Evolutionary conservation across 1,140 invertebrate species (phyloP).

Genomic region (Drosophila parvula): DNA sequence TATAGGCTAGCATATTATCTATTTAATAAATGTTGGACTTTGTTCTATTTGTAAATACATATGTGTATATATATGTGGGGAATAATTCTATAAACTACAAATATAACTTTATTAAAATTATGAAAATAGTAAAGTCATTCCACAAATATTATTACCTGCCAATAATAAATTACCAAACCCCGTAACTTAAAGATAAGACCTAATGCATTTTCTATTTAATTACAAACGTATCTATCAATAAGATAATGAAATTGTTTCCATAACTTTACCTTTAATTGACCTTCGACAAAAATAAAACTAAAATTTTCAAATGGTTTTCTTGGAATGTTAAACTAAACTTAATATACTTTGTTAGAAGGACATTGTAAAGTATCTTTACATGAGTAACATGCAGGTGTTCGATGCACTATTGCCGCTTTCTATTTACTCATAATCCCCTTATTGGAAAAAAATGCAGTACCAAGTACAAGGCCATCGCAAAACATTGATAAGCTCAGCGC

Average conservation of each 20-base stretch:
- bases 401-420: background rate
- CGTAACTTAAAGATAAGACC: background rate
- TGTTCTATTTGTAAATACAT: too few species aligned
- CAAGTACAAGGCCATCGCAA: constrained; percentile 48
- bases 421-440: constrained; percentile 23
- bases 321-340: background rate
- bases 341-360: background rate
- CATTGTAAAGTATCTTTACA: background rate
- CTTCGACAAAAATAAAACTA: background rate
- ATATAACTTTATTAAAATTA: too few species aligned
- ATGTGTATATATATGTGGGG: too few species aligned
- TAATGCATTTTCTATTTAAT: constrained; percentile 10
- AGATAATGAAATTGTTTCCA: constrained; percentile 12
- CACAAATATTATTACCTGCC: background rate
- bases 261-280: background rate
- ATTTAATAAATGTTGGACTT: background rate
- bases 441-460: constrained; percentile 35
- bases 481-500: constrained; percentile 21
- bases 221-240: constrained; percentile 1
- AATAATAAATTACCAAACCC: background rate
- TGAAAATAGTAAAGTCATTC: background rate
- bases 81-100: too few species aligned
- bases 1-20: too few species aligned
- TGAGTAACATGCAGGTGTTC: constrained; percentile 13
- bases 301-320: background rate